Conservation (phyloP, 2,113 vertebrate genomes). For the Aegithalos caudatus region DNA sequence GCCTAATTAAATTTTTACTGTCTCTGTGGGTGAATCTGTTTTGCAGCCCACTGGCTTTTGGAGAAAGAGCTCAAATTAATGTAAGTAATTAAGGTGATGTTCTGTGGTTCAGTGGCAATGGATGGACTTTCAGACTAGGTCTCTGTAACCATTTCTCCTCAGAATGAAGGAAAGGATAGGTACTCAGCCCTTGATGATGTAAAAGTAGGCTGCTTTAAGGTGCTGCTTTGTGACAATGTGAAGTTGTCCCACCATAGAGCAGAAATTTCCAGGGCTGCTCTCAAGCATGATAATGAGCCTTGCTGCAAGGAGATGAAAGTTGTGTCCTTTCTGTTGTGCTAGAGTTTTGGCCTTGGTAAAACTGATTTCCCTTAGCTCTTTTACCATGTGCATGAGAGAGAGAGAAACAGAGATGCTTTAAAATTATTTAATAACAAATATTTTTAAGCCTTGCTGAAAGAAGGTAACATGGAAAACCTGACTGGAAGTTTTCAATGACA, state of each 20-base stretch:
- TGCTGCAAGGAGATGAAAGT: not conserved
- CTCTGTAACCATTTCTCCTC: not conserved
- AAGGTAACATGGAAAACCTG: not conserved
- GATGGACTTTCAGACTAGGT: not conserved
- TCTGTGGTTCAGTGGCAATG: not conserved
- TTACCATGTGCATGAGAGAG: rapidly evolving
- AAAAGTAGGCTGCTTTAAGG: not conserved
- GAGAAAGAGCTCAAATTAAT: not conserved
- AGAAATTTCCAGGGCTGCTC: not conserved
- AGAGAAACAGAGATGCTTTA: not conserved
- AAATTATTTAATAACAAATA: not conserved
- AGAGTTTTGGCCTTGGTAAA: not conserved
- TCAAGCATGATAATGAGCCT: not conserved
- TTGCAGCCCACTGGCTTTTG: not conserved
- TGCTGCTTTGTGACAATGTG: not conserved
- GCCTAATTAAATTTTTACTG: not conserved
- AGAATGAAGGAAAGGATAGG: not conserved
- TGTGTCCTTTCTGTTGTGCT: not conserved
- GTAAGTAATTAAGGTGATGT: too few species aligned
- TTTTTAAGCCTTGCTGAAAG: not conserved
- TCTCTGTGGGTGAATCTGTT: not conserved
- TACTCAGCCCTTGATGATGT: rapidly evolving
- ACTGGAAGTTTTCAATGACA: not conserved
- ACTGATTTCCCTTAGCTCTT: not conserved
- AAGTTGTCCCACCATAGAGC: not conserved